phyloP scores from a whole-genome alignment of 2,113 vertebrate species.

The Macquaria australasica region DNA sequence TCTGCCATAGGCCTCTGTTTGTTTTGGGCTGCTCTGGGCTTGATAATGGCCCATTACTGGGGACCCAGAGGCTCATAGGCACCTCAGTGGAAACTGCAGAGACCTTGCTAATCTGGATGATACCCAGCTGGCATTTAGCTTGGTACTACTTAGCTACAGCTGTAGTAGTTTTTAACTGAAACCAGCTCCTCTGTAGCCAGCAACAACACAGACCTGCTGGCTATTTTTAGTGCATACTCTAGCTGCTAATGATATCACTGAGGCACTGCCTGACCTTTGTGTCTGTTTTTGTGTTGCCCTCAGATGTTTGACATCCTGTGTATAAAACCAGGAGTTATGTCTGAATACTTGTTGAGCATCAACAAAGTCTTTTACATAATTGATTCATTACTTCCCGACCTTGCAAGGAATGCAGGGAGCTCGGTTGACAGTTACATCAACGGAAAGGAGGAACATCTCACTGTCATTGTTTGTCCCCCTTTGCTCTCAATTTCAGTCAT shows the following conservation, averaged over 20 bases:
- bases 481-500: background rate
- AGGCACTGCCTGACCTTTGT: constrained; percentile 27
- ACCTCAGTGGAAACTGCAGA: constrained; percentile 64
- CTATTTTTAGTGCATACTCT: constrained; percentile 71
- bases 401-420: constrained; percentile 67
- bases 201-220: constrained; percentile 47
- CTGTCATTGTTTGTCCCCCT: background rate
- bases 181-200: constrained; percentile 30
- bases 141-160: constrained; percentile 24
- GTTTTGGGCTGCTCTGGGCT: constrained; percentile 75
- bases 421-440: constrained; percentile 26
- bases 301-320: constrained; percentile 26
- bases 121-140: constrained; percentile 60
- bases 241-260: constrained; percentile 50
- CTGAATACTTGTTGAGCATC: constrained; percentile 36
- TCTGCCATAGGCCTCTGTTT: constrained; percentile 81
- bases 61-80: constrained; percentile 59
- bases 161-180: constrained; percentile 42
- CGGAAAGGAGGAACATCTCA: constrained; percentile 1
- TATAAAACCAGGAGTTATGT: constrained; percentile 29
- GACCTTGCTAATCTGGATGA: constrained; percentile 62
- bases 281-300: constrained; percentile 31
- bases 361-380: constrained; percentile 29
- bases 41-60: constrained; percentile 82
- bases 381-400: constrained; percentile 12